phyloP scores from a whole-genome alignment of 1,140 invertebrate species.

The Brachionus angularis region DNA sequence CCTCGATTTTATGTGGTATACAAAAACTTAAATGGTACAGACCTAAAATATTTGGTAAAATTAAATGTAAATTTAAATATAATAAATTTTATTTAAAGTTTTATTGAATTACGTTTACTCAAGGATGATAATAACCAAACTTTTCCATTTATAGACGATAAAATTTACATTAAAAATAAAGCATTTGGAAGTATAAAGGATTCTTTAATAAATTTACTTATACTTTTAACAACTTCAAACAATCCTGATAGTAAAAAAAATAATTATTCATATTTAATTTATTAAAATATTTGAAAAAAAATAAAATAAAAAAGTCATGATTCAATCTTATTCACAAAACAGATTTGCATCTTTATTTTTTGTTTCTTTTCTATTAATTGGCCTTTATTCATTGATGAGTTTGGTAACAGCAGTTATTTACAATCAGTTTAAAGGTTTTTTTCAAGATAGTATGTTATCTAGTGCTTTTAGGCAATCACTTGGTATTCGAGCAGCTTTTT shows the following conservation, averaged over 20 bases:
- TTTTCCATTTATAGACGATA: constrained; percentile 8
- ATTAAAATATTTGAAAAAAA: neutral
- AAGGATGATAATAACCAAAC: neutral
- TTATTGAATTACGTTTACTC: no score
- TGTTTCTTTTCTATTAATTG: constrained; percentile 54
- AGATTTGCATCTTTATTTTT: constrained; percentile 53
- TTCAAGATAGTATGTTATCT: constrained; percentile 54
- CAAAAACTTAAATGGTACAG: neutral
- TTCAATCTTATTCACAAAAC: constrained; percentile 53
- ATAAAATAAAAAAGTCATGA: no score
- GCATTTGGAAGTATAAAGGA: constrained; percentile 38
- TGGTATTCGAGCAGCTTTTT: constrained; percentile 53
- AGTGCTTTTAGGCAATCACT: constrained; percentile 51
- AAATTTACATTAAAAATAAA: constrained; percentile 35
- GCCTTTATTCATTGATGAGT: constrained; percentile 56
- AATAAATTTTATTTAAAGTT: neutral
- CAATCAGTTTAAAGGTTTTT: constrained; percentile 57
- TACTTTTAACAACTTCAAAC: constrained; percentile 56
- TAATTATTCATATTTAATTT: neutral
- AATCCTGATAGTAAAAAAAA: constrained; percentile 53
- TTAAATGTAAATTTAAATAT: neutral
- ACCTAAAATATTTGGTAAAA: neutral
- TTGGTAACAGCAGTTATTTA: constrained; percentile 56
- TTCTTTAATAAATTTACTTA: constrained; percentile 52
- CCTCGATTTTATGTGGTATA: constrained; percentile 45